Evolutionary conservation across 35 echinoderm and acorn worm genomes (phyloP).

Genomic region (Strongylocentrotus purpuratus): DNA sequence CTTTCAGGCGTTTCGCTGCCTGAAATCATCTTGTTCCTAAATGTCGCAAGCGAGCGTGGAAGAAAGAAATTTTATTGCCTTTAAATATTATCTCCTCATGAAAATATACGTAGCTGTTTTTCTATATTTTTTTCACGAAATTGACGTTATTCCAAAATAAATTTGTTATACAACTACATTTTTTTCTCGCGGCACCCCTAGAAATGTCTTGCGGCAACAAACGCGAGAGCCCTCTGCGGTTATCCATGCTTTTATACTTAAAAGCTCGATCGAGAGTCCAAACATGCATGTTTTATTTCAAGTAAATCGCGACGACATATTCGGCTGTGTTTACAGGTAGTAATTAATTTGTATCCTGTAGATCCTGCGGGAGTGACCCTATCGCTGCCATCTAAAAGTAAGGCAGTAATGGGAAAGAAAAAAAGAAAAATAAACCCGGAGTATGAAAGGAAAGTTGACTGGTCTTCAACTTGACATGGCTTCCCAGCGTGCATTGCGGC

Average conservation of each 20-base stretch:
- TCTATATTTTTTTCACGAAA: no score
- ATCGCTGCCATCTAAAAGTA: neutral
- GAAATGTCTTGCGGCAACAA: no score
- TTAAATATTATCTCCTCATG: no score
- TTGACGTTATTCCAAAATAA: no score
- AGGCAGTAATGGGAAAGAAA: neutral
- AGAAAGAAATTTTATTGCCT: no score
- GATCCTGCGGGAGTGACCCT: slow-evolving; percentile 6
- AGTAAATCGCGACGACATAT: neutral
- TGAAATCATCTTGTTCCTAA: no score
- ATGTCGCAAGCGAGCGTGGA: no score
- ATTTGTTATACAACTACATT: no score
- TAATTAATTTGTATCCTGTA: slow-evolving; percentile 2
- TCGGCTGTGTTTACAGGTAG: slow-evolving; percentile 1
- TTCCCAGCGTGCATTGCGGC: neutral
- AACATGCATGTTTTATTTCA: neutral
- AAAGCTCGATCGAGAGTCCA: neutral
- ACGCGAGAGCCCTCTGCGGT: no score
- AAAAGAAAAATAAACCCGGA: neutral
- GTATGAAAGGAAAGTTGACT: neutral
- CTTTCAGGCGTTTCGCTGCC: no score
- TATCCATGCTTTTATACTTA: neutral
- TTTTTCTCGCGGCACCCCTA: no score
- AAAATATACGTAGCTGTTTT: no score
- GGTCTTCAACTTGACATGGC: slow-evolving; percentile 15